These are phyloP conservation scores for Anguilla anguilla DNA, from an alignment of 2,797 vertebrate species.

Conservation along the genomic window DNA sequence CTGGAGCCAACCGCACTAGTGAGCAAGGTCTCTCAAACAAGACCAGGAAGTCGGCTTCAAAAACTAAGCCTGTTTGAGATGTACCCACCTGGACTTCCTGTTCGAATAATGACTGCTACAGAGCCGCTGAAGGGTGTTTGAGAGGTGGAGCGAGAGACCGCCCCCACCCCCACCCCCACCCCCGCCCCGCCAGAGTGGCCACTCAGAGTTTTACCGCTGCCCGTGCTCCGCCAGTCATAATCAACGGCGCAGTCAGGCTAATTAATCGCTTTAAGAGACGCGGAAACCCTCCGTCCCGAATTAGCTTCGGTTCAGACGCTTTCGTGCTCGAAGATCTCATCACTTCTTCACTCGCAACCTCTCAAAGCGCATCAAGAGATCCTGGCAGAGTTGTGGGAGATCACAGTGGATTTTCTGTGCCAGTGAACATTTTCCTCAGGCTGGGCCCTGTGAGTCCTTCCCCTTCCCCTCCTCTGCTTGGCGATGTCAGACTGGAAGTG, in stretches of 20 bases:
- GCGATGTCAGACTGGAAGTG: not conserved
- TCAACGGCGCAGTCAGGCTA: slow-evolving; percentile 44
- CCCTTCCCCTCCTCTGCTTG: slow-evolving; percentile 33
- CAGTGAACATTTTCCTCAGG: slow-evolving; percentile 59
- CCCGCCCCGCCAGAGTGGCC: slow-evolving; percentile 8
- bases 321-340: slow-evolving; percentile 55
- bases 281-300: slow-evolving; percentile 52
- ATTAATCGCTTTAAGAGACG: slow-evolving; percentile 57
- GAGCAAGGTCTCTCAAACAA: too few relatives aligned
- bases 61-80: not conserved
- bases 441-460: slow-evolving; percentile 52
- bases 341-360: slow-evolving; percentile 59
- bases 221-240: not conserved
- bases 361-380: slow-evolving; percentile 64
- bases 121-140: not conserved
- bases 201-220: not conserved
- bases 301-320: slow-evolving; percentile 56
- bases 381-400: slow-evolving; percentile 54
- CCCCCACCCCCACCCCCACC: not conserved
- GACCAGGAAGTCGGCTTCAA: too few relatives aligned
- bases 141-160: not conserved
- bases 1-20: too few relatives aligned
- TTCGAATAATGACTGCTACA: not conserved
- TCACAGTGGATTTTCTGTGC: slow-evolving; percentile 64
- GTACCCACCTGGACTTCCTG: not conserved